These are phyloP conservation scores for Conger conger DNA, from an alignment of 2,113 vertebrate species.

Conservation along the genomic window DNA sequence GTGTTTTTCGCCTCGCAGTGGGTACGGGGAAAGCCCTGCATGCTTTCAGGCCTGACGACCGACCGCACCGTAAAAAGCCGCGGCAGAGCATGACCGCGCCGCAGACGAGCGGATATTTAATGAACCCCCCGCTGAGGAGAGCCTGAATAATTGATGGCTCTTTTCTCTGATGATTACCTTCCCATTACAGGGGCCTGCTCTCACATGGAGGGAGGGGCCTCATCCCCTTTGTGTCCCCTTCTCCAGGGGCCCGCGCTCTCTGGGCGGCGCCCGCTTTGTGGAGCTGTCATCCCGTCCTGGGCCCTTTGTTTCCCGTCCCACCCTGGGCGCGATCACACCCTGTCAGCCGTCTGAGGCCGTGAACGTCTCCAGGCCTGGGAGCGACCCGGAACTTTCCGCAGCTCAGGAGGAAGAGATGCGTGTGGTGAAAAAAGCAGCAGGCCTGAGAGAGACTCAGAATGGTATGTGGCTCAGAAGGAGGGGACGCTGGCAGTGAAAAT, in stretches of 20 bases:
- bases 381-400: no score
- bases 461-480: slow-evolving; percentile 19
- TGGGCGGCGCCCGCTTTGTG: slow-evolving; percentile 52
- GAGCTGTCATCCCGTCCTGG: slow-evolving; percentile 52
- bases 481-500: slow-evolving; percentile 55
- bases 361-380: no score
- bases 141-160: slow-evolving; percentile 67
- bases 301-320: slow-evolving; percentile 54
- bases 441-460: slow-evolving; percentile 39
- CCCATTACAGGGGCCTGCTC: slow-evolving; percentile 61
- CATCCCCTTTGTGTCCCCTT: slow-evolving; percentile 49
- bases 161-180: slow-evolving; percentile 68
- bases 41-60: slow-evolving; percentile 50
- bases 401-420: slow-evolving; percentile 42
- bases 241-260: slow-evolving; percentile 52
- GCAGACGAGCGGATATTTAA: slow-evolving; percentile 54
- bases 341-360: slow-evolving; percentile 41
- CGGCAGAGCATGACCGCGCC: slow-evolving; percentile 44
- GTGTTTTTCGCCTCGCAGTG: neutral
- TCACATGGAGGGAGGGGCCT: slow-evolving; percentile 48
- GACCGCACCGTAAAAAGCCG: slow-evolving; percentile 31
- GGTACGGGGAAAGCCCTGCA: slow-evolving; percentile 42
- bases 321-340: slow-evolving; percentile 58
- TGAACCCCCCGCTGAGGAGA: slow-evolving; percentile 40
- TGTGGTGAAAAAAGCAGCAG: slow-evolving; percentile 52